These are phyloP conservation scores for Hylaea fasciaria DNA, from an alignment of 2,888 invertebrate genomes.

Conservation along the genomic window DNA sequence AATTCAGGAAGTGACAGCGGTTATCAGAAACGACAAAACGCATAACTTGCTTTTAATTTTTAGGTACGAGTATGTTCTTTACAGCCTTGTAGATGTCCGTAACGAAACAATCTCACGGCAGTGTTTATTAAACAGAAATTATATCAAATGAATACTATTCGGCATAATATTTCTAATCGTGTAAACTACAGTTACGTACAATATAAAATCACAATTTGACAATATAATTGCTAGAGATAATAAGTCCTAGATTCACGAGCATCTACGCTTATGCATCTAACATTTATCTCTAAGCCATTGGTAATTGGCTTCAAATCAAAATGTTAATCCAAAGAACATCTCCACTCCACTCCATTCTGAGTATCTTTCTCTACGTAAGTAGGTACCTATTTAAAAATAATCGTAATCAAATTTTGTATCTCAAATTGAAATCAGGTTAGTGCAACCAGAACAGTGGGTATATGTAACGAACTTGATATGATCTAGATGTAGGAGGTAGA, in stretches of 20 bases:
- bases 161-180: constrained; percentile 37
- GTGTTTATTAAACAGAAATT: constrained; percentile 2
- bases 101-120: constrained; percentile 6
- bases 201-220: constrained; percentile 9
- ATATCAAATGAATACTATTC: neutral
- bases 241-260: neutral
- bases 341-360: no score
- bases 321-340: no score
- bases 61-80: constrained; percentile 1
- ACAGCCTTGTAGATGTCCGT: constrained; percentile 5
- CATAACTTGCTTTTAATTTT: constrained; percentile 7
- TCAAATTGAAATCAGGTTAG: constrained; percentile 42
- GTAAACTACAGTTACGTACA: no score
- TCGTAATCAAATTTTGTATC: constrained; percentile 44
- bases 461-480: neutral
- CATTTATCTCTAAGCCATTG: no score
- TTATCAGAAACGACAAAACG: constrained; percentile 4
- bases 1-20: constrained; percentile 38
- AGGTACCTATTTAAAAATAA: no score
- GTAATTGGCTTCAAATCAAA: no score
- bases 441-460: constrained; percentile 17
- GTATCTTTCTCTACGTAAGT: no score
- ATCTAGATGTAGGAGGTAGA: neutral
- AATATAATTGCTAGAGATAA: neutral
- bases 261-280: no score